Evolutionary conservation across 2,888 invertebrate species (phyloP).

Genomic region (Mactromeris polynyma): DNA sequence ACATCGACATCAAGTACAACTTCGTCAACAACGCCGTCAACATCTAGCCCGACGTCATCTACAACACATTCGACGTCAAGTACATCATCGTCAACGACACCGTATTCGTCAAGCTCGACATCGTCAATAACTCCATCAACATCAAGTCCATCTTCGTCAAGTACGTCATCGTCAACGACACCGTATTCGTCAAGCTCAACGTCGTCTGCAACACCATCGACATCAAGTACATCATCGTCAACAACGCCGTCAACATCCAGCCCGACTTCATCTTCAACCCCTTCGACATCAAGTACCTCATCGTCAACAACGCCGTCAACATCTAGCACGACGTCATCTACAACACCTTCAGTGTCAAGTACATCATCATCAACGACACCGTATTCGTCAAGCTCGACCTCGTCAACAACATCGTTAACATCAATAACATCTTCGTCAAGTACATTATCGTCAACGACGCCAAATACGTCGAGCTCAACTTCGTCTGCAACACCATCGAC

Average conservation of each 20-base stretch:
- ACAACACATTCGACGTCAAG: background rate
- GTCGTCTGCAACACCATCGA: background rate
- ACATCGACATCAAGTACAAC: too few species aligned
- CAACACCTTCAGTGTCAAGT: conserved; percentile 1
- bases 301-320: too few species aligned
- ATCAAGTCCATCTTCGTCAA: background rate
- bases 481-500: background rate
- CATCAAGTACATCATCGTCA: background rate
- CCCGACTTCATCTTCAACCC: too few species aligned
- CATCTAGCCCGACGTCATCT: background rate
- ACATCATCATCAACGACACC: background rate
- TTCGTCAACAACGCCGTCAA: too few species aligned
- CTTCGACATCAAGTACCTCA: too few species aligned
- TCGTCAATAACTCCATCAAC: background rate
- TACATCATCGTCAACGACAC: background rate
- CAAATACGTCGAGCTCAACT: background rate
- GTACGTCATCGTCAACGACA: too few species aligned
- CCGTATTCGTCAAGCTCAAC: background rate
- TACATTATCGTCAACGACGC: background rate
- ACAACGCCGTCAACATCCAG: background rate
- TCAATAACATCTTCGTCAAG: background rate
- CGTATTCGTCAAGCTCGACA: background rate
- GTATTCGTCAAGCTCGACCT: background rate
- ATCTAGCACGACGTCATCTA: too few species aligned
- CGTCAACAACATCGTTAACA: background rate